Evolutionary conservation across 2,888 invertebrate species (phyloP).

Genomic region (Caenorhabditis sulstoni): DNA sequence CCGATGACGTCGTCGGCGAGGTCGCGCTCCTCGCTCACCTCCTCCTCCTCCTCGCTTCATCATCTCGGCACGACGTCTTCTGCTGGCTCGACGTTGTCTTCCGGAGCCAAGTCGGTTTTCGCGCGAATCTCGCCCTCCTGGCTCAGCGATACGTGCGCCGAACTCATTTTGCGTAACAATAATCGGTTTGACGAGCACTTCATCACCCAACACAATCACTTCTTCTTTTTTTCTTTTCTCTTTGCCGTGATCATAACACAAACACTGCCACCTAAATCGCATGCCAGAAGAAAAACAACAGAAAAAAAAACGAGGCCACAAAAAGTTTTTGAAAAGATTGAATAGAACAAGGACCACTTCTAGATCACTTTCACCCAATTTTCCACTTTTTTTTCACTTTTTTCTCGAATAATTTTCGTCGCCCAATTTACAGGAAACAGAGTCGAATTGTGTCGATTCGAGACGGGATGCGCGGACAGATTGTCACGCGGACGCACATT

Average conservation of each 20-base stretch:
- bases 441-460: slow-evolving; percentile 66
- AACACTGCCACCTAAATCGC: too few relatives aligned
- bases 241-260: background rate
- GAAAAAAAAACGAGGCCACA: too few relatives aligned
- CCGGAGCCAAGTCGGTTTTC: slow-evolving; percentile 61
- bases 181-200: slow-evolving; percentile 54
- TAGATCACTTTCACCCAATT: too few relatives aligned
- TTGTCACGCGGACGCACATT: slow-evolving; percentile 87
- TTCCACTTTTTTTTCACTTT: too few relatives aligned
- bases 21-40: slow-evolving; percentile 33
- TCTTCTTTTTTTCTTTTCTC: background rate
- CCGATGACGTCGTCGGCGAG: slow-evolving; percentile 14
- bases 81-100: background rate
- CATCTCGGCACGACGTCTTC: slow-evolving; percentile 1
- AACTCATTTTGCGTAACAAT: slow-evolving; percentile 58
- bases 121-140: slow-evolving; percentile 66
- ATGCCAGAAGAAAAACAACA: too few relatives aligned
- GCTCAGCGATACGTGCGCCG: slow-evolving; percentile 62
- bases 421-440: slow-evolving; percentile 70
- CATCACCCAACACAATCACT: background rate
- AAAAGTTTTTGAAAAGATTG: too few relatives aligned
- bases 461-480: slow-evolving; percentile 46
- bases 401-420: too few relatives aligned
- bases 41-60: slow-evolving; percentile 1
- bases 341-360: too few relatives aligned